Conservation (phyloP, 1,140 invertebrate species). For the Sitobion miscanthi region DNA sequence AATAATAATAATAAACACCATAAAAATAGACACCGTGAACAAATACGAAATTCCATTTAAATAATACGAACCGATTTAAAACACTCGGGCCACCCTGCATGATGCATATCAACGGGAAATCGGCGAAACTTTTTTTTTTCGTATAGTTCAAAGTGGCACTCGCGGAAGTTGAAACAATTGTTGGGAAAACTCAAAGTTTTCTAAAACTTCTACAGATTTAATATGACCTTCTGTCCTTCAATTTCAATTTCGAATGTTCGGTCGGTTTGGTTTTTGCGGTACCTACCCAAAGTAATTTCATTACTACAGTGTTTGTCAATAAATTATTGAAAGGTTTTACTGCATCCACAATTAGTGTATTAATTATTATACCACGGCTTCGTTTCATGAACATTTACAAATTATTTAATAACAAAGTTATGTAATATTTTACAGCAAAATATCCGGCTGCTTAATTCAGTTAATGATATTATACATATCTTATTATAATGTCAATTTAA, state of each 20-base stretch:
- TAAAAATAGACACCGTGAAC: neutral
- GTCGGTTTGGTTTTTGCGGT: neutral
- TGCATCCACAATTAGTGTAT: neutral
- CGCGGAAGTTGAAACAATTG: neutral
- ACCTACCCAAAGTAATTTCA: neutral
- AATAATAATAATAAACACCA: neutral
- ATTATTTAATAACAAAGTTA: neutral
- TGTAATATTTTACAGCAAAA: neutral
- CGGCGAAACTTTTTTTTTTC: neutral
- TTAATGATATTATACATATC: neutral
- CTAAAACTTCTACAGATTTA: neutral
- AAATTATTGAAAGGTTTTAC: neutral
- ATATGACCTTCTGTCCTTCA: neutral
- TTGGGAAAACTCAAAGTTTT: neutral
- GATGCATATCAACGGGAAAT: neutral
- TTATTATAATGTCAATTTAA: too few species aligned
- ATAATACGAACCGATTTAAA: neutral
- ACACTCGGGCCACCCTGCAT: neutral
- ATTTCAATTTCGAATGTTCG: neutral
- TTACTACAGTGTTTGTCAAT: neutral
- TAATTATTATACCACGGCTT: neutral
- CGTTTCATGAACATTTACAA: neutral
- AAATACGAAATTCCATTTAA: neutral
- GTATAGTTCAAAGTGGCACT: neutral
- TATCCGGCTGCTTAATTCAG: neutral